These are phyloP conservation scores for Callorhinus ursinus DNA, from an alignment of 2,113 vertebrate species.

Conservation along the genomic window DNA sequence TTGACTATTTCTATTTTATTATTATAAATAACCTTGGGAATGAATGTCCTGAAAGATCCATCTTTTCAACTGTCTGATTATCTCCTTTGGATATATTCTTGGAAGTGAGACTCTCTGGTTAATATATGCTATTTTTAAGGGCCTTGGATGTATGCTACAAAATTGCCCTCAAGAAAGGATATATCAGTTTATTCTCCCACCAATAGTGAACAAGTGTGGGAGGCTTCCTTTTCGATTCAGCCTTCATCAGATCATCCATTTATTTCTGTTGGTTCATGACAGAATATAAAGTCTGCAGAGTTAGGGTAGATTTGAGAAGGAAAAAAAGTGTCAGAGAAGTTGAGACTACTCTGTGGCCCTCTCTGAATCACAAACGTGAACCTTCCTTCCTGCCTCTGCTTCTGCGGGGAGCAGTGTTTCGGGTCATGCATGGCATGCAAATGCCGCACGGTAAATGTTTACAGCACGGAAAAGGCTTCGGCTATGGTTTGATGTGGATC, in stretches of 20 bases:
- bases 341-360: neutral
- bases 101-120: neutral
- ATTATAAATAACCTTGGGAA: neutral
- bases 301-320: neutral
- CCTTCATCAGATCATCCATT: neutral
- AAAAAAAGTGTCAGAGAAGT: neutral
- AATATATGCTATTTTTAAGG: neutral
- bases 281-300: neutral
- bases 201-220: neutral
- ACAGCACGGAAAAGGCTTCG: neutral
- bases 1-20: neutral
- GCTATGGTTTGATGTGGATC: neutral
- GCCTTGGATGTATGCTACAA: neutral
- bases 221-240: conserved; percentile 22
- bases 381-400: neutral
- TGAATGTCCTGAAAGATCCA: neutral
- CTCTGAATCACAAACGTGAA: conserved; percentile 33
- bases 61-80: neutral
- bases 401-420: neutral
- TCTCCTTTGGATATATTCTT: neutral
- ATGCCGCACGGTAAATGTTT: neutral
- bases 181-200: neutral
- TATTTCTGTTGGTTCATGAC: conserved; percentile 12
- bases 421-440: neutral
- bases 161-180: neutral